Evolutionary conservation across 2,888 invertebrate genomes (phyloP).

Genomic region (Nematopogon swammerdamellus): DNA sequence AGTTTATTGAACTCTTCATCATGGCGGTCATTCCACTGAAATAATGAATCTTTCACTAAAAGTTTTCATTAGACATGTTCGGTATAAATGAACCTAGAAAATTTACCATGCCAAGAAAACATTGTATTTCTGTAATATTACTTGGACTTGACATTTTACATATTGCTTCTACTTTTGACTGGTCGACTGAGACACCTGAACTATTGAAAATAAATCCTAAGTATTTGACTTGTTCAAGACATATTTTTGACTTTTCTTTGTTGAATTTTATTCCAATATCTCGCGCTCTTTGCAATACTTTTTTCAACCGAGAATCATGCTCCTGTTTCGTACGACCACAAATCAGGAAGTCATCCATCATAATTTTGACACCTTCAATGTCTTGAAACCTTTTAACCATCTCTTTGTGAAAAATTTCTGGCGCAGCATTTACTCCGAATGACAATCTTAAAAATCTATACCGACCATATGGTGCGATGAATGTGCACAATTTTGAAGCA

Average conservation of each 20-base stretch:
- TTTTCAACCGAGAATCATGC: slow-evolving; percentile 4
- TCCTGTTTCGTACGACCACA: slow-evolving; percentile 9
- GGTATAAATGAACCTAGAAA: slow-evolving; percentile 11
- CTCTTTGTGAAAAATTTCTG: no score
- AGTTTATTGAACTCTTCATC: slow-evolving; percentile 9
- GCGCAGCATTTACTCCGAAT: slow-evolving; percentile 12
- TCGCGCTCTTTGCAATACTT: no score
- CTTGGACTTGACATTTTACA: no score
- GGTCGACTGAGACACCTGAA: no score
- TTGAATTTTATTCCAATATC: no score
- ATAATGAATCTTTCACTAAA: slow-evolving; percentile 14
- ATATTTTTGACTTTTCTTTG: no score
- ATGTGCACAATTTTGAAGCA: slow-evolving; percentile 14
- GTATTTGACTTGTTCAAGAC: no score
- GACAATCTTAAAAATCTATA: slow-evolving; percentile 11
- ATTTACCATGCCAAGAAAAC: slow-evolving; percentile 14
- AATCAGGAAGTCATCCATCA: slow-evolving; percentile 12
- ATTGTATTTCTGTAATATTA: slow-evolving; percentile 10
- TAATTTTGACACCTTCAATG: no score
- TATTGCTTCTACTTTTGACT: no score
- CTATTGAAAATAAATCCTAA: no score
- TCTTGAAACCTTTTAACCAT: no score
- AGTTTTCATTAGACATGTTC: slow-evolving; percentile 10
- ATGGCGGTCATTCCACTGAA: slow-evolving; percentile 16
- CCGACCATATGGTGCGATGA: slow-evolving; percentile 12